Percentiles rank a stretch among this genome's conserved stretches.
Evolutionary conservation across 2,113 vertebrate species (phyloP).

Genomic region (Haliaeetus leucogaster): DNA sequence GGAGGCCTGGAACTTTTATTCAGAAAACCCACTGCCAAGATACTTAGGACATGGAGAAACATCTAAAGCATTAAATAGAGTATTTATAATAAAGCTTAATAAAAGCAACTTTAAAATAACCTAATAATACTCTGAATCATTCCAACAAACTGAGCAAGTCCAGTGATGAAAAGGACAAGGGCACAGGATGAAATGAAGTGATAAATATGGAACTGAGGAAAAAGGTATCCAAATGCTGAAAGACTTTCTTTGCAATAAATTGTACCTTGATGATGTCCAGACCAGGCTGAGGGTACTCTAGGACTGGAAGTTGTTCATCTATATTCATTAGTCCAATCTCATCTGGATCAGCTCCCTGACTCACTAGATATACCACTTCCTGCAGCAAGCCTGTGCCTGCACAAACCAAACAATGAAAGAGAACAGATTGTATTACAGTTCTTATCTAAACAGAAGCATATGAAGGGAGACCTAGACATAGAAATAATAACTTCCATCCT

Average conservation of each 20-base stretch:
- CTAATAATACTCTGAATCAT: neutral
- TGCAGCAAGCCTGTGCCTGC: conserved; percentile 94
- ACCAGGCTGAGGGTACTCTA: conserved; percentile 96
- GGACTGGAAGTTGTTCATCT: conserved; percentile 94
- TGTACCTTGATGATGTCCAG: conserved; percentile 97
- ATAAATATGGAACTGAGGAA: neutral
- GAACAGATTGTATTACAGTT: conserved; percentile 25
- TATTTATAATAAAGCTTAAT: neutral
- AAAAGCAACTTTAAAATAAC: neutral
- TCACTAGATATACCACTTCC: conserved; percentile 96
- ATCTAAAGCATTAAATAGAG: neutral
- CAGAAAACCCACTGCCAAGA: neutral
- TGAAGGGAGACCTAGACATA: neutral
- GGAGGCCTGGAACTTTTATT: neutral
- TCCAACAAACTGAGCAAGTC: neutral
- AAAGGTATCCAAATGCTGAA: neutral
- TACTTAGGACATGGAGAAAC: neutral
- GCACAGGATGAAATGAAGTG: neutral
- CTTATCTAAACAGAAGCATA: conserved; percentile 23
- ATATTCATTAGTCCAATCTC: conserved; percentile 99
- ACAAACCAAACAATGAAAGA: conserved; percentile 6
- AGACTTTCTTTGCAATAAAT: neutral
- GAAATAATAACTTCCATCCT: neutral
- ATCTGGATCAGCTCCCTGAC: conserved; percentile 95
- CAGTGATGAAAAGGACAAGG: neutral